Conservation (phyloP, 2,797 vertebrate species). For the Chromis chromis region DNA sequence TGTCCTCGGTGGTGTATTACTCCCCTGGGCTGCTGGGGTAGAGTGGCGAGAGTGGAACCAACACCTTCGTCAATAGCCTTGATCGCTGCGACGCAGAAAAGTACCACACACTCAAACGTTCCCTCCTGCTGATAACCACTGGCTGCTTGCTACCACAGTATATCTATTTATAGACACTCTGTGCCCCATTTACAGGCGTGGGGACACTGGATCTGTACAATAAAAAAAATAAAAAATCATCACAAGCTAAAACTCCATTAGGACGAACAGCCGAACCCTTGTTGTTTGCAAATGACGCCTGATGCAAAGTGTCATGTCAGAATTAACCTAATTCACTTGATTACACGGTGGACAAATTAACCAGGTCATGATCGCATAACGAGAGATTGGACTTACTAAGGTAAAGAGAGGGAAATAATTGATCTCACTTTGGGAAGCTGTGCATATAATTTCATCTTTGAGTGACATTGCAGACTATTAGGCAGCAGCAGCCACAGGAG, state of each 20-base stretch:
- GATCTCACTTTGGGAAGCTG: conserved; percentile 52
- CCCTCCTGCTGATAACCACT: conserved; percentile 47
- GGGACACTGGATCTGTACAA: conserved; percentile 66
- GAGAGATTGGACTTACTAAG: conserved; percentile 40
- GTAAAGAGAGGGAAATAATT: conserved; percentile 58
- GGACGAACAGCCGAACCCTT: conserved; percentile 10
- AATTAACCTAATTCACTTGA: conserved; percentile 46
- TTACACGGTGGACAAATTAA: conserved; percentile 46
- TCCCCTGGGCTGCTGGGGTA: conserved; percentile 48
- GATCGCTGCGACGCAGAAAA: conserved; percentile 57
- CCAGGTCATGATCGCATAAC: conserved; percentile 44
- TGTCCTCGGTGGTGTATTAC: conserved; percentile 47
- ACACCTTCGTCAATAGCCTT: conserved; percentile 61
- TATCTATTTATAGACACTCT: conserved; percentile 75
- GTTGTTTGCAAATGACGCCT: conserved; percentile 18
- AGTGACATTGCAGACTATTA: conserved; percentile 68
- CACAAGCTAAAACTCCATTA: conserved; percentile 12
- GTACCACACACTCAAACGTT: neutral
- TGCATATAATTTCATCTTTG: conserved; percentile 58
- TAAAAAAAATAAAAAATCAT: conserved; percentile 38
- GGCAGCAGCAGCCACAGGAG: conserved; percentile 43
- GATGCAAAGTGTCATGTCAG: conserved; percentile 30
- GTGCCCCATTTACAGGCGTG: conserved; percentile 74
- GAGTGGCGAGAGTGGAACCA: conserved; percentile 25
- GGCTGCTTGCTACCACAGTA: conserved; percentile 51